phyloP scores from a whole-genome alignment of 2,888 invertebrate species.

The Dicyrtomina minuta region DNA sequence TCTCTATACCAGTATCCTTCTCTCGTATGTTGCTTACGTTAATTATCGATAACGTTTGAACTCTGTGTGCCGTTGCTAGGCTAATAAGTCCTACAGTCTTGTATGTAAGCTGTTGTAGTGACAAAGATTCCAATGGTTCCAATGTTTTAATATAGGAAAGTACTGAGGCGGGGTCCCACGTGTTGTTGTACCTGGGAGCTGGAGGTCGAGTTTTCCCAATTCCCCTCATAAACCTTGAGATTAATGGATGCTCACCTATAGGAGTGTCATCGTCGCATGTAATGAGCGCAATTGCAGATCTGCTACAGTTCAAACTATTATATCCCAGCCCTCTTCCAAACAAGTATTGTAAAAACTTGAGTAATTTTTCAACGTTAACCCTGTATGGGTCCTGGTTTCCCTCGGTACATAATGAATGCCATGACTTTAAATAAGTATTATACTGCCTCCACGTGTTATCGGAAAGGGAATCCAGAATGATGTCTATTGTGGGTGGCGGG shows the following conservation, averaged over 20 bases:
- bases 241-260: constrained; percentile 21
- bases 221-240: no score
- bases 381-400: no score
- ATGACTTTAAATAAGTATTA: constrained; percentile 13
- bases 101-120: constrained; percentile 20
- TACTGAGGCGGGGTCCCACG: constrained; percentile 32
- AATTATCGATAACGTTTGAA: constrained; percentile 34
- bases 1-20: constrained; percentile 5
- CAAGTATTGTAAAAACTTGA: constrained; percentile 23
- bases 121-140: constrained; percentile 1
- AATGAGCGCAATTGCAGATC: constrained; percentile 37
- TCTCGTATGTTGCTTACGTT: constrained; percentile 21
- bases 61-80: no score
- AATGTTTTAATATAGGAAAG: constrained; percentile 21
- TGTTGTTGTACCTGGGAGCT: constrained; percentile 20
- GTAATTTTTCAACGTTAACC: no score
- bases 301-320: constrained; percentile 29
- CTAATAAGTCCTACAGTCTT: no score
- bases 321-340: constrained; percentile 31
- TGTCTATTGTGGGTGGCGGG: neutral
- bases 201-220: constrained; percentile 29
- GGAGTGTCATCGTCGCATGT: constrained; percentile 12
- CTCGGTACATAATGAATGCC: no score
- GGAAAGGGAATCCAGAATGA: neutral
- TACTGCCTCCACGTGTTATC: constrained; percentile 19